phyloP scores from a whole-genome alignment of 2,113 vertebrate genomes.

The Chaenocephalus aceratus region DNA sequence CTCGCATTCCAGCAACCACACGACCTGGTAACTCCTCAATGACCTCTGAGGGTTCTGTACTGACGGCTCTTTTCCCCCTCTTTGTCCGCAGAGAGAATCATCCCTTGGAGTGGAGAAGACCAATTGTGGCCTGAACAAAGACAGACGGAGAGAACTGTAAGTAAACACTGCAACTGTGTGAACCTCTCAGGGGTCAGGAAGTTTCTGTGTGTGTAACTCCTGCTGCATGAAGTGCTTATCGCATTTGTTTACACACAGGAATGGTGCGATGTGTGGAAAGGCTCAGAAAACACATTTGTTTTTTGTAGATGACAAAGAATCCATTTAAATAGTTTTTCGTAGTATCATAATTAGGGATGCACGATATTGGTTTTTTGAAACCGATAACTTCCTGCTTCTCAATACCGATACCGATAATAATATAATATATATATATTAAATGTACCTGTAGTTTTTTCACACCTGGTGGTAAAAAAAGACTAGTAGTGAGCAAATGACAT shows the following conservation, averaged over 20 bases:
- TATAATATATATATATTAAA: no score
- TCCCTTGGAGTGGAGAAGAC: slow-evolving; percentile 46
- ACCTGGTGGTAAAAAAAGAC: no score
- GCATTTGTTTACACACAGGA: slow-evolving; percentile 3
- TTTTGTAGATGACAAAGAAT: slow-evolving; percentile 4
- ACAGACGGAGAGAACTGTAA: slow-evolving; percentile 73
- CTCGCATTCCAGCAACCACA: slow-evolving; percentile 35
- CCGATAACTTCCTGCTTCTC: no score
- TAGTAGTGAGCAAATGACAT: no score
- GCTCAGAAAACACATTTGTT: background rate
- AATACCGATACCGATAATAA: no score
- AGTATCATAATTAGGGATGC: no score
- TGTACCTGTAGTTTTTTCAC: no score
- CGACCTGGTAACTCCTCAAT: slow-evolving; percentile 51
- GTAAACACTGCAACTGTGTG: slow-evolving; percentile 55
- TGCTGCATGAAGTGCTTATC: background rate
- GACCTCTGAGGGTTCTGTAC: slow-evolving; percentile 48
- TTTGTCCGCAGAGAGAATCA: slow-evolving; percentile 62
- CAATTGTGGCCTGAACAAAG: slow-evolving; percentile 65
- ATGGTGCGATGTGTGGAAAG: slow-evolving; percentile 1
- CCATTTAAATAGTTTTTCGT: background rate
- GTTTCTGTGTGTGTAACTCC: slow-evolving; percentile 10
- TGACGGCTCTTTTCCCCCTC: slow-evolving; percentile 30
- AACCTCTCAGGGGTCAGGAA: background rate
- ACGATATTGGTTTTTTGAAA: no score